These are phyloP conservation scores for Lipophrys pholis DNA, from an alignment of 2,113 vertebrate genomes.

Conservation along the genomic window DNA sequence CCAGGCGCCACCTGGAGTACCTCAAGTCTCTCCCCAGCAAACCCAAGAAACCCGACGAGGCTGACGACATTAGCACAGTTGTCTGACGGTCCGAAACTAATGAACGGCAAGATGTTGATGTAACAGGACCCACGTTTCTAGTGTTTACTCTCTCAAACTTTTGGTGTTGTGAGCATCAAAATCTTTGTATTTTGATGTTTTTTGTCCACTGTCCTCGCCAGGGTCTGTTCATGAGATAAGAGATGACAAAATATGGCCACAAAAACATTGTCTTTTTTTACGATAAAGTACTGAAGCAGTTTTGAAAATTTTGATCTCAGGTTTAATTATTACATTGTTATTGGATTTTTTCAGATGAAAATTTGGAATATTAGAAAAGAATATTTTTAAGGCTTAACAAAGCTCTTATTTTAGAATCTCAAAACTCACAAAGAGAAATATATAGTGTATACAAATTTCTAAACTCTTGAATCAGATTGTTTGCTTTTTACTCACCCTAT, in stretches of 20 bases:
- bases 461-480: conserved; percentile 1
- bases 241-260: conserved; percentile 22
- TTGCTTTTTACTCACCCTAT: conserved; percentile 9
- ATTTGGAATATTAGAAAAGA: conserved; percentile 55
- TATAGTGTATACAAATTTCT: not conserved
- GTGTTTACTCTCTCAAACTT: conserved; percentile 52
- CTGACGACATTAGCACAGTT: conserved; percentile 97
- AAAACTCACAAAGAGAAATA: not conserved
- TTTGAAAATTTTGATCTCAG: conserved; percentile 78
- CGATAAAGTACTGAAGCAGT: conserved; percentile 24
- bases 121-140: conserved; percentile 52
- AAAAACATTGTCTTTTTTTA: conserved; percentile 50
- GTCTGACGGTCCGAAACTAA: conserved; percentile 83
- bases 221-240: conserved; percentile 41
- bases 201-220: conserved; percentile 45
- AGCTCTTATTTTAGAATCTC: conserved; percentile 26
- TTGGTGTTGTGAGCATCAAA: conserved; percentile 44
- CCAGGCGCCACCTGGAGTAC: conserved; percentile 97
- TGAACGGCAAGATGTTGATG: conserved; percentile 51
- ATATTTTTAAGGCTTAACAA: conserved; percentile 50
- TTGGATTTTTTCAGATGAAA: conserved; percentile 60
- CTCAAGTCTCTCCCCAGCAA: conserved; percentile 99
- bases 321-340: conserved; percentile 71
- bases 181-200: conserved; percentile 54
- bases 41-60: conserved; percentile 96